A percentile compares a stretch with the other conserved stretches of the same genome.
Evolutionary conservation across 2,113 vertebrate species (phyloP).

Genomic region (Sinocyclocheilus grahami): DNA sequence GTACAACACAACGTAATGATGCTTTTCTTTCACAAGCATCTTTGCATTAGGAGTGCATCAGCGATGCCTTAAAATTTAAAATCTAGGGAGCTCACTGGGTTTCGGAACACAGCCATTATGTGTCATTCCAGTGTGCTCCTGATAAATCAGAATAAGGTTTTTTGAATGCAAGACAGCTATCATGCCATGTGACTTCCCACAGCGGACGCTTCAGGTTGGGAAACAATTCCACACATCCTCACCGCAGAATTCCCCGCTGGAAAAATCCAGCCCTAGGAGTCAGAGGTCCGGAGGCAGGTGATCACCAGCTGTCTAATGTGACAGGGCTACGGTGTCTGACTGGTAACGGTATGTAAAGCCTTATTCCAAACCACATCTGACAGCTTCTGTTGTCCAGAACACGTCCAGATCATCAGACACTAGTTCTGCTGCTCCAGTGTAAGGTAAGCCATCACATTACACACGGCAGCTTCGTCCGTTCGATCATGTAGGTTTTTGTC

Average conservation of each 20-base stretch:
- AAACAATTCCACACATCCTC: slow-evolving; percentile 66
- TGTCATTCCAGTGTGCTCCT: not conserved
- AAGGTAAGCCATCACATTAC: not conserved
- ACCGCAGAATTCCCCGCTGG: slow-evolving; percentile 44
- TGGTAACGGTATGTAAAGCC: slow-evolving; percentile 39
- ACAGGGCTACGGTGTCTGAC: slow-evolving; percentile 57
- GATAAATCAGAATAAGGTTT: not conserved
- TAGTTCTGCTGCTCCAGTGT: not conserved
- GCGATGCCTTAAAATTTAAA: not conserved
- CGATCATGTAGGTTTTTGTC: slow-evolving; percentile 23
- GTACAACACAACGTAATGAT: not conserved
- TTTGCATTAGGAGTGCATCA: not conserved
- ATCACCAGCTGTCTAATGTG: slow-evolving; percentile 56
- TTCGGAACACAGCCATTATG: not conserved
- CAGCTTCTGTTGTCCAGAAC: not conserved
- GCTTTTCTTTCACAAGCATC: not conserved
- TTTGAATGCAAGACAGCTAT: not conserved
- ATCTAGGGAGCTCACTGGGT: not conserved
- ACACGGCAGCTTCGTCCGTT: not conserved
- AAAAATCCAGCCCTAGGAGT: slow-evolving; percentile 57
- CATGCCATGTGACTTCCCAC: slow-evolving; percentile 40
- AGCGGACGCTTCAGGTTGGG: slow-evolving; percentile 35
- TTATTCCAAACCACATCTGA: slow-evolving; percentile 25
- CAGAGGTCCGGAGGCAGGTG: slow-evolving; percentile 53
- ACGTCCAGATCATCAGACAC: not conserved